Base-by-base conservation (phyloP, 2,113 vertebrate species). In the Prietella phreatophila region DNA sequence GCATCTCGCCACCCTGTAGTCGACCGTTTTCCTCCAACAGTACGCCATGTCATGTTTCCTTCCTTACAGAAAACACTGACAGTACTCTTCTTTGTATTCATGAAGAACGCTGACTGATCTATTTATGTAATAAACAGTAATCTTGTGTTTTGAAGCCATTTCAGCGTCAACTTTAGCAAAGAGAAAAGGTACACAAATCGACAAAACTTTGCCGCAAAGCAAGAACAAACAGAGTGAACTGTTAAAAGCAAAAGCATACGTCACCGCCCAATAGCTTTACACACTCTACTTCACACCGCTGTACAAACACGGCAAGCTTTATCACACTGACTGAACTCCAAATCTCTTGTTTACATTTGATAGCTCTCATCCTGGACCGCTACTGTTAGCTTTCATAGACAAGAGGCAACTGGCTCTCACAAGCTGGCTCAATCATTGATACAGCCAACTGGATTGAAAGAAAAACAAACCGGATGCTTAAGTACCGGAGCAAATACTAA, bases 311-410 rank as follows among this genome's bases (percentile, higher is more conserved):
- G 7, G 55, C 83, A 71, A 83, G 81, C 82, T 86, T 90, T 85
- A 88, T 89, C 75, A 36, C 87, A 87, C 75, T 82, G 85, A 87
- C 63, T 61, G 78, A 79, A 78, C 88, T 87, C 85, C 85, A 85
- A 65, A 89, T 87, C 88, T 90, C 88, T 61, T 90, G 90, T 90
- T 90, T 90, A 89, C 83, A 85, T 87, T 87, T 89, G 90, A 90
- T 90, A 90, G 89, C 85, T 73, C 82, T 50, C 56, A 85, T 82
- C 86, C 85, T 50, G 71, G 42, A 25, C 39, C 11, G 58, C 67
- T 71, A 69, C 33, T n/a, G 82, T 80, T 65, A 50, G 60, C 82
- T 76, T 75, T 88, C 36, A 63, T 39, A 73, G 87, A 84, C 80
- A 86, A 84, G 82, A 76, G 65, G 61, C 42, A 76, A 42, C 11